phyloP scores from a whole-genome alignment of 2,797 vertebrate genomes.

The Spinus pinus region DNA sequence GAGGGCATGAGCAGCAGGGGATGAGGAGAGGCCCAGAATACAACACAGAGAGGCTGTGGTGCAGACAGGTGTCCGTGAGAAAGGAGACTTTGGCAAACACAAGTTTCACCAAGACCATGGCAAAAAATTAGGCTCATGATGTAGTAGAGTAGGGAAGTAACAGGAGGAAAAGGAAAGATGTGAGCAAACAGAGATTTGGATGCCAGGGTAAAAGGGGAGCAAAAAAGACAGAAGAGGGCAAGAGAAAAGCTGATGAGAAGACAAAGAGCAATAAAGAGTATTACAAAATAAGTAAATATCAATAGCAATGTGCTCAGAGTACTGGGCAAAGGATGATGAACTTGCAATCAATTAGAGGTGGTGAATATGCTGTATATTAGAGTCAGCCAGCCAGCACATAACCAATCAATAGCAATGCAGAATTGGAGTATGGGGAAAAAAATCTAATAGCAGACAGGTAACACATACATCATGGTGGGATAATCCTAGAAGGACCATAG shows the following conservation, averaged over 20 bases:
- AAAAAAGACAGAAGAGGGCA: background rate
- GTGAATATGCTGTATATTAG: background rate
- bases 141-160: background rate
- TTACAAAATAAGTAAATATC: background rate
- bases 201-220: background rate
- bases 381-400: background rate
- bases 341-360: background rate
- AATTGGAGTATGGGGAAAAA: background rate
- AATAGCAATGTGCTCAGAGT: background rate
- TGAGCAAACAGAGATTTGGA: background rate
- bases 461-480: background rate
- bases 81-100: background rate
- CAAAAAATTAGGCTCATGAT: background rate
- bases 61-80: background rate
- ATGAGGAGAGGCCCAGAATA: background rate
- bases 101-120: background rate
- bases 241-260: background rate
- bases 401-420: background rate
- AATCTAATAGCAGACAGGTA: background rate
- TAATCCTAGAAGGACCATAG: background rate
- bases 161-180: background rate
- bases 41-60: background rate
- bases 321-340: conserved; percentile 1
- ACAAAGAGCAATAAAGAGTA: background rate
- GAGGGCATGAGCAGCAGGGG: background rate